Base-by-base conservation (phyloP, 2,888 invertebrate species). In the Elysia crispata region DNA sequence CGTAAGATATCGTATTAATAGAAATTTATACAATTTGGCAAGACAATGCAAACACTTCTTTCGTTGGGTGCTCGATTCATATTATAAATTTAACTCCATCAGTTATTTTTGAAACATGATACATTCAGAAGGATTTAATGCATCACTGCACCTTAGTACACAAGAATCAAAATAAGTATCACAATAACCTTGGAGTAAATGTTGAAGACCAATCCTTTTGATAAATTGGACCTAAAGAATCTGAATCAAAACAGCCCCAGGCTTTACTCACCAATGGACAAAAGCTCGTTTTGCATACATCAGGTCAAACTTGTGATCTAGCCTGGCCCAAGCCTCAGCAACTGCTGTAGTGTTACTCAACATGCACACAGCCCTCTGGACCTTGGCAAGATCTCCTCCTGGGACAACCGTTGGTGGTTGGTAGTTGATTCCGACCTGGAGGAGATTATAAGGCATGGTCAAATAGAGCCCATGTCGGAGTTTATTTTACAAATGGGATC, bases 261-360 rank as follows among this genome's bases (percentile, higher is more conserved):
- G 25, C 30, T 67, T 41, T 15, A 67, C 77, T 77, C 41, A 77
- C 79, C 80, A 80, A 64, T 80, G 80, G 20, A 80, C 80, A 41
- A 80, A 80, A 20, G 80, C 76, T 49, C 79, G 66, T 25, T 79
- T 79, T 74, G 79, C 79, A 60, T 79, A 79, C 79, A 79, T 79
- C 20, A 79, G 75, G 69, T 79, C 79, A 50, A 79, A 79, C 67
- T 79, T 79, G 60, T 79, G 79, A 54, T 79, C 76, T 28, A 80
- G 76, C 30, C 80, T 70, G 23, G 76, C 80, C 80, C 80, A 80
- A 20, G 80, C 80, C 33, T 80, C 80, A 11, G 80, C 80, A 25
- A 80, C 70, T 11, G 80, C 80, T 15, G 80, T 80, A 18, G 80
- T 80, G 54, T 80, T 80, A 30, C 80, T 80, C 62, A 80, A 62